Conservation (phyloP, 2,113 vertebrate genomes). For the Notiomystis cincta region DNA sequence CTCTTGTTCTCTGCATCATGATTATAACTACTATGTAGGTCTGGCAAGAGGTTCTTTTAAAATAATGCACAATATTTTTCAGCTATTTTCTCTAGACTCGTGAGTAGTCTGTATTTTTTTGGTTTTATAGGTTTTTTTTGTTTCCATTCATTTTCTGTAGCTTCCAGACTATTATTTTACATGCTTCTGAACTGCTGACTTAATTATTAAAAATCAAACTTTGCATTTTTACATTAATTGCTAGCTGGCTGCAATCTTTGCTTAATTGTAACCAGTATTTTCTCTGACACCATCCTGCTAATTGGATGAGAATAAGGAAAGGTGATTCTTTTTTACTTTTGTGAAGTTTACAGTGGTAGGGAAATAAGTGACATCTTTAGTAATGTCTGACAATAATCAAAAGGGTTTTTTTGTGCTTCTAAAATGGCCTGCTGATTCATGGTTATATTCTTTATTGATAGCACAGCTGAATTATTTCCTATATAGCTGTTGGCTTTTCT, state of each 20-base stretch:
- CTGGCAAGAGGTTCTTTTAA: background rate
- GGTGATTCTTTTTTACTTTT: background rate
- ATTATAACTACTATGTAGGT: background rate
- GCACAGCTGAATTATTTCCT: background rate
- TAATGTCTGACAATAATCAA: background rate
- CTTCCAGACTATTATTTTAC: background rate
- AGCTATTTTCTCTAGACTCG: background rate
- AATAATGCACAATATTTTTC: background rate
- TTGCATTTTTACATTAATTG: background rate
- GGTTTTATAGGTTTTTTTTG: background rate
- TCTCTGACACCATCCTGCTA: background rate
- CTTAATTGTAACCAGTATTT: background rate
- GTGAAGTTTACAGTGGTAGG: background rate
- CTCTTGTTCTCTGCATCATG: background rate
- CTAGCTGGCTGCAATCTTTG: background rate
- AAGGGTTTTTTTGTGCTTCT: fast-evolving
- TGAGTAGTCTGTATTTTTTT: background rate
- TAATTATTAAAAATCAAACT: background rate
- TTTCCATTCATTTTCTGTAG: background rate
- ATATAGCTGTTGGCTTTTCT: background rate
- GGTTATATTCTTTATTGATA: background rate
- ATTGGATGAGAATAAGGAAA: background rate
- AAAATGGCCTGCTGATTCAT: background rate
- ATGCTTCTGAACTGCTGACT: background rate
- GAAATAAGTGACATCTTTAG: background rate